Evolutionary conservation across 1,140 invertebrate genomes (phyloP), one percentile per base, ranked within the genome.

Genomic region (Caenorhabditis remanei): DNA sequence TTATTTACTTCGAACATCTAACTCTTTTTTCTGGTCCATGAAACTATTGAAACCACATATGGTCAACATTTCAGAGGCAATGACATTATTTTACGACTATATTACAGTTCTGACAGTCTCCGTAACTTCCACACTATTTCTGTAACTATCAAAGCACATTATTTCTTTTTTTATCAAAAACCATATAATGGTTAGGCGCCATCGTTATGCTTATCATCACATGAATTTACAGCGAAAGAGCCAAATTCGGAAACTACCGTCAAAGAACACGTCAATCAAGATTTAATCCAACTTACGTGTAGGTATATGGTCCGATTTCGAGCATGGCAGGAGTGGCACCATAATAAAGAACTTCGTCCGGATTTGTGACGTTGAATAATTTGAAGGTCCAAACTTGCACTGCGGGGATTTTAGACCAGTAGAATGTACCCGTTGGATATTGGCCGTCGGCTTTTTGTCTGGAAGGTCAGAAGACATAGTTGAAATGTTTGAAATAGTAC

Each of bases 291-390:
- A 85, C 87, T 85, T 40, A 88, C 87, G 56, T 32, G 61, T 85
- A 88, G 41, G 87, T 67, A 48, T 88, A 88, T 46, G 87, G 87
- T 61, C 87, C 87, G 43, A 85, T 46, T 58, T 88, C 87, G n/a
- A 82, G 48, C 41, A 88, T 63, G 40, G 48, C 63, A 13, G 67
- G 56, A 46, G 55, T 85, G 40, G 71, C 79, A 4, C 87, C 87
- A 85, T 85, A 61, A 50, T 82, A 84, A 6, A 82, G 19, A 14
- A 85, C 79, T 53, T 88, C 87, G 55, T 88, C 87, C 5, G 87
- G 87, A 83, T 88, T 88, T 24, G 83, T 88, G 2, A 85, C 79
- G 40, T 88, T 85, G 46, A 88, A 88, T 7, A 88, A 19, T 19
- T 79, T 24, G 56, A 88, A 88, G 13, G 86, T 83, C 46, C 65